Evolutionary conservation across 2,888 invertebrate genomes (phyloP), one percentile per base, ranked within the genome.

Genomic region (Rutpela maculata): DNA sequence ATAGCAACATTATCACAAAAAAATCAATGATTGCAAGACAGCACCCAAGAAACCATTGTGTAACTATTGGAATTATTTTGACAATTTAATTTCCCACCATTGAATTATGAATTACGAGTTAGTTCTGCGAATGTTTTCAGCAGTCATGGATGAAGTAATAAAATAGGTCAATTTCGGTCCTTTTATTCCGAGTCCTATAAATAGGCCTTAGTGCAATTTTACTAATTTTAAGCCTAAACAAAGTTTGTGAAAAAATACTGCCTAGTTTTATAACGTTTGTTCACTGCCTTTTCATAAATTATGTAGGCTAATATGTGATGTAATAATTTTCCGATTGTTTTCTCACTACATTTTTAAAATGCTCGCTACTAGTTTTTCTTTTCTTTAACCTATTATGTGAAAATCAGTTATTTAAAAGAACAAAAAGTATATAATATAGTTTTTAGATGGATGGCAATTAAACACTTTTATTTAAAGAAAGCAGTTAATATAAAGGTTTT

Each of bases 211-310:
- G 50, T 50, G 50, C 50, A 50, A 50, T 50, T n/a, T 43, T 15
- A 43, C 50, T 50, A 50, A 12, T 50, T 50, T n/a, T n/a, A 50
- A 50, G 50, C 15, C 50, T n/a, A 50, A 50, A 50, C 43, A 43
- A 43, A 43, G 15, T 50, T 50, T 50, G 50, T 50, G 50, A n/a
- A 38, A 19, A 35, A 50, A 74, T 55, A 62, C 75, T 75, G 75
- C 75, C 62, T 50, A 17, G n/a, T 12, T 66, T 43, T 35, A 26
- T n/a, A 55, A 62, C 50, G 11, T 60, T 35, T 19, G n/a, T 38
- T 69, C 60, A 69, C 68, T 69, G 69, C 68, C 62, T 56, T 69
- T 69, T 74, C 35, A 43, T 43, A 50, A 15, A 55, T 60, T 62
- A 38, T 31, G 2, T 63, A 35, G 5, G 26, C 22, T 35, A 35